Conservation (phyloP, 2,888 invertebrate genomes). For the Horisme vitalbata region DNA sequence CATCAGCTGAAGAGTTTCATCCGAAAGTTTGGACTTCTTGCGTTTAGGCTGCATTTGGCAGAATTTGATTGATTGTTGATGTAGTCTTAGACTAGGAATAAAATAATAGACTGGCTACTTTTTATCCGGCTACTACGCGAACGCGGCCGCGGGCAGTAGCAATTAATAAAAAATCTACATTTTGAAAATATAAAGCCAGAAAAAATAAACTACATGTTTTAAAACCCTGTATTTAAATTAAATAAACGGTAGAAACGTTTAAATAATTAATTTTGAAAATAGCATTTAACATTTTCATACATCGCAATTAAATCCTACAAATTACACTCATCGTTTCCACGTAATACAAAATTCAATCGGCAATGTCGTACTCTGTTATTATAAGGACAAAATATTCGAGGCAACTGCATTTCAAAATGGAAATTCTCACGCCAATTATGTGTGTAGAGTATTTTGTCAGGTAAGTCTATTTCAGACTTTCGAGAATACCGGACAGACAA, state of each 20-base stretch:
- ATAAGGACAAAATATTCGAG: constrained; percentile 45
- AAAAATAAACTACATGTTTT: too few relatives aligned
- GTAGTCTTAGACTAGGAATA: too few relatives aligned
- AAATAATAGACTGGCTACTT: too few relatives aligned
- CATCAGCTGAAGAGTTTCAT: too few relatives aligned
- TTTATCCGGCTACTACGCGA: too few relatives aligned
- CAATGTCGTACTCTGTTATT: constrained; percentile 46
- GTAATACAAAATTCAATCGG: constrained; percentile 45
- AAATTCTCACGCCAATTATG: constrained; percentile 48
- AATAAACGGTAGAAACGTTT: constrained; percentile 13
- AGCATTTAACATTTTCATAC: constrained; percentile 19
- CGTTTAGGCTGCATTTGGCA: too few relatives aligned
- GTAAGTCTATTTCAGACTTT: constrained; percentile 15
- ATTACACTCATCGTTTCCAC: constrained; percentile 39
- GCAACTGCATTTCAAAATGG: constrained; percentile 42
- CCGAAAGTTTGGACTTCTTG: too few relatives aligned
- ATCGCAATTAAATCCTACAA: constrained; percentile 33
- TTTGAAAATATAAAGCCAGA: not conserved
- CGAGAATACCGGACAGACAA: constrained; percentile 9
- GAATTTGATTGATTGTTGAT: too few relatives aligned
- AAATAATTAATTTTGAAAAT: constrained; percentile 20
- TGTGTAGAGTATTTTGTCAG: constrained; percentile 12
- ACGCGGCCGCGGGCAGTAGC: too few relatives aligned
- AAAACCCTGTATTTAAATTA: constrained; percentile 17
- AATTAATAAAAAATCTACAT: too few relatives aligned